These are phyloP conservation scores for Synaphobranchus kaupii DNA, from an alignment of 2,797 vertebrate species.

Conservation along the genomic window DNA sequence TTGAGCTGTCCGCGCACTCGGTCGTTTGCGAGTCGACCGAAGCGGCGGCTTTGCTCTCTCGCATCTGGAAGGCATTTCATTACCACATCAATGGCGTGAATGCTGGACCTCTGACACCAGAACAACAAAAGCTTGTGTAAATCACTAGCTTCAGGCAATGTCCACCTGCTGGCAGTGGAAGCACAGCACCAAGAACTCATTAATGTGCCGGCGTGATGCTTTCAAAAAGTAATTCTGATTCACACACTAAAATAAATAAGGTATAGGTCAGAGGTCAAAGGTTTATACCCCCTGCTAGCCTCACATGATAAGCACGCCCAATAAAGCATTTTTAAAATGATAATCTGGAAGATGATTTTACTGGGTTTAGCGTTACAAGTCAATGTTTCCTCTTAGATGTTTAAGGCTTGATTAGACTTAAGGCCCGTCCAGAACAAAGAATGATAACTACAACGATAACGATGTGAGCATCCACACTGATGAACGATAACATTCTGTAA, in stretches of 20 bases:
- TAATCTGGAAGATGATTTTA: not conserved
- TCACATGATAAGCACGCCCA: not conserved
- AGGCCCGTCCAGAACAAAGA: too few species aligned
- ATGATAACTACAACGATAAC: too few species aligned
- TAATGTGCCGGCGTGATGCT: not conserved
- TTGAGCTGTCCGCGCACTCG: not conserved
- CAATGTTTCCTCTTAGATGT: not conserved
- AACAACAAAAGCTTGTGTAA: not conserved
- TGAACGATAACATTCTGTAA: too few species aligned
- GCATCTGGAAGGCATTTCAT: conserved; percentile 12
- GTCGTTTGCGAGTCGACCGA: not conserved
- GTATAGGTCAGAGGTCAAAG: conserved; percentile 4
- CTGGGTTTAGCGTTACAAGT: not conserved
- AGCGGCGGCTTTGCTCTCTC: not conserved
- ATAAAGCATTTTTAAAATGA: not conserved
- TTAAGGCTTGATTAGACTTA: not conserved
- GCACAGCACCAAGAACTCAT: not conserved
- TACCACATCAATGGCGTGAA: conserved; percentile 15
- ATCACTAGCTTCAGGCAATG: not conserved
- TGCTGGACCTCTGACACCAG: conserved; percentile 6
- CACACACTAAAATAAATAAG: not conserved
- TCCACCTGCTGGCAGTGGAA: not conserved
- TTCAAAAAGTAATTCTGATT: not conserved
- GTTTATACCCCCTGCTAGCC: not conserved
- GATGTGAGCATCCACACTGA: too few species aligned